Conservation (phyloP, 2,113 vertebrate species). For the Trogon surrucura region DNA sequence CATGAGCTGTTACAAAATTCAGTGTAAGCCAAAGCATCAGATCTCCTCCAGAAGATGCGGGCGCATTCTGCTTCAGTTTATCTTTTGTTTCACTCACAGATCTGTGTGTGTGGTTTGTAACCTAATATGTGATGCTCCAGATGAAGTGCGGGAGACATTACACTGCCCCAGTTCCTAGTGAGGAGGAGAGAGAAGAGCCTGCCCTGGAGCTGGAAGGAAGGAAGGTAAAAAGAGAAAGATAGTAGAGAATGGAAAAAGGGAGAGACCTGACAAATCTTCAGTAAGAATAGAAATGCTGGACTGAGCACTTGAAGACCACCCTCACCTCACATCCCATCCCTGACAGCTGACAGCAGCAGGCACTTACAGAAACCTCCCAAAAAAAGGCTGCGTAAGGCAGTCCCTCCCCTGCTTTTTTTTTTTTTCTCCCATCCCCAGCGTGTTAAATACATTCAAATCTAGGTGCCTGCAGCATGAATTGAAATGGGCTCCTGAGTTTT, state of each 20-base stretch:
- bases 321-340: background rate
- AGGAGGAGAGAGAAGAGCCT: background rate
- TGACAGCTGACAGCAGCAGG: background rate
- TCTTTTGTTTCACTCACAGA: background rate
- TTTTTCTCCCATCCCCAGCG: background rate
- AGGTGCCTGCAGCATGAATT: background rate
- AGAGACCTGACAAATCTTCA: background rate
- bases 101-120: background rate
- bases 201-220: background rate
- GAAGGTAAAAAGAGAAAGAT: background rate
- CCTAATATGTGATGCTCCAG: background rate
- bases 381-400: background rate
- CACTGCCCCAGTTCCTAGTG: background rate
- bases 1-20: background rate
- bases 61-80: background rate
- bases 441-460: background rate
- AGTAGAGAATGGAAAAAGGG: background rate
- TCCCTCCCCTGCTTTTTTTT: background rate
- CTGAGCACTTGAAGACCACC: background rate
- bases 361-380: background rate
- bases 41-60: background rate
- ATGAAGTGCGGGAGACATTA: background rate
- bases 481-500: background rate
- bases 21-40: background rate
- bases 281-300: background rate